These are phyloP conservation scores for Cathartes aura DNA, from an alignment of 2,113 vertebrate species.

Conservation along the genomic window DNA sequence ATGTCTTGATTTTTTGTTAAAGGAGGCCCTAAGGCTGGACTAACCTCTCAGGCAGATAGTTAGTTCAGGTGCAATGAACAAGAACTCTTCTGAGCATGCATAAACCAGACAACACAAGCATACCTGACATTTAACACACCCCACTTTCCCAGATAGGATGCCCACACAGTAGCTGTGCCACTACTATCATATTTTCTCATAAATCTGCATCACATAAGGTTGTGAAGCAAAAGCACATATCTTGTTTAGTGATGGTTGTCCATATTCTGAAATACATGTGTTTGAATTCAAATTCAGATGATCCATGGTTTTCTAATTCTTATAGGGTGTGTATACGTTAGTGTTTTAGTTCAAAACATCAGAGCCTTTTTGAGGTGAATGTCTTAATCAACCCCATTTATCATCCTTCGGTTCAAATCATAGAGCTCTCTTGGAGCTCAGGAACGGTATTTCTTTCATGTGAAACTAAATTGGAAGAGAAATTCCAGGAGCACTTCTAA, in stretches of 20 bases:
- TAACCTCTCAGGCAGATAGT: background rate
- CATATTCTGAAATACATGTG: background rate
- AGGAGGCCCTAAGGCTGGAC: background rate
- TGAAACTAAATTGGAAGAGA: background rate
- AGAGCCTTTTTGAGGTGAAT: background rate
- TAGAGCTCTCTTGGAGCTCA: background rate
- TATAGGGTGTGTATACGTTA: accelerated
- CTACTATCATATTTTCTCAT: background rate
- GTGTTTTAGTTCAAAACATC: background rate
- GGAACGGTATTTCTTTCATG: background rate
- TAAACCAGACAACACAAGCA: background rate
- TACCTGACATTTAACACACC: background rate
- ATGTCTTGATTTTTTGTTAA: background rate
- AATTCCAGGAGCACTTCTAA: background rate
- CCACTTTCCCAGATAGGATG: background rate
- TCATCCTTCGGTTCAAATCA: background rate
- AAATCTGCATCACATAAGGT: background rate
- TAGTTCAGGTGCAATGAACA: background rate
- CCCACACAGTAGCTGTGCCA: background rate
- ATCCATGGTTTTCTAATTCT: background rate
- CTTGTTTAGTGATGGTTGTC: background rate
- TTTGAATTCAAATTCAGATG: background rate
- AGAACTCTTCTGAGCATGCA: background rate
- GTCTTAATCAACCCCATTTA: background rate
- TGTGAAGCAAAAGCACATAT: background rate